These are phyloP conservation scores for Rhinophrynus dorsalis DNA, from an alignment of 2,797 vertebrate species.

Conservation along the genomic window DNA sequence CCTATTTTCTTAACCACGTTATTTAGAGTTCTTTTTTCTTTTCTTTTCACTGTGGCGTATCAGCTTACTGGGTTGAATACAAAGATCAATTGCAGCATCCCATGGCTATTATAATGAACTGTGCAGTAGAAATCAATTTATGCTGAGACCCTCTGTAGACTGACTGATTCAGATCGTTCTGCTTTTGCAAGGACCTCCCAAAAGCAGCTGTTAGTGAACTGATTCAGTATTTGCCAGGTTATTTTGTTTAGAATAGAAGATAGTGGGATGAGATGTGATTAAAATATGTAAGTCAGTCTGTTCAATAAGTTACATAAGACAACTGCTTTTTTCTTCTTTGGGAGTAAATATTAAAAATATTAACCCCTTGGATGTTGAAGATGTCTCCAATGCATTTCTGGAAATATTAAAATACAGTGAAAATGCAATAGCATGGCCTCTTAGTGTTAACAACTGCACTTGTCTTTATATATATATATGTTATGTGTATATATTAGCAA, in stretches of 20 bases:
- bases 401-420: too few species aligned
- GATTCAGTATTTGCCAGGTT: not conserved
- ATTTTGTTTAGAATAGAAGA: not conserved
- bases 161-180: not conserved
- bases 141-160: not conserved
- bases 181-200: not conserved
- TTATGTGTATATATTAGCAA: too few species aligned
- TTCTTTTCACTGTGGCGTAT: not conserved
- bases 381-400: too few species aligned
- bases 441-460: too few species aligned
- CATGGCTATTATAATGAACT: conserved; percentile 15
- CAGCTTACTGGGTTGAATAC: not conserved
- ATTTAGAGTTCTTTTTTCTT: not conserved
- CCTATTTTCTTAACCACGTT: not conserved
- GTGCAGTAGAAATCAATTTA: not conserved
- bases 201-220: not conserved
- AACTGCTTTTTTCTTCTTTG: too few species aligned
- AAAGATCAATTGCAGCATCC: not conserved
- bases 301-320: too few species aligned
- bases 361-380: too few species aligned
- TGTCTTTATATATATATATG: too few species aligned
- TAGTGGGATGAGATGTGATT: not conserved
- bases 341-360: too few species aligned
- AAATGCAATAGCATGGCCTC: too few species aligned
- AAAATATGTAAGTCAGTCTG: not conserved